Evolutionary conservation across 2,113 vertebrate genomes (phyloP).

Genomic region (Hylia prasina): DNA sequence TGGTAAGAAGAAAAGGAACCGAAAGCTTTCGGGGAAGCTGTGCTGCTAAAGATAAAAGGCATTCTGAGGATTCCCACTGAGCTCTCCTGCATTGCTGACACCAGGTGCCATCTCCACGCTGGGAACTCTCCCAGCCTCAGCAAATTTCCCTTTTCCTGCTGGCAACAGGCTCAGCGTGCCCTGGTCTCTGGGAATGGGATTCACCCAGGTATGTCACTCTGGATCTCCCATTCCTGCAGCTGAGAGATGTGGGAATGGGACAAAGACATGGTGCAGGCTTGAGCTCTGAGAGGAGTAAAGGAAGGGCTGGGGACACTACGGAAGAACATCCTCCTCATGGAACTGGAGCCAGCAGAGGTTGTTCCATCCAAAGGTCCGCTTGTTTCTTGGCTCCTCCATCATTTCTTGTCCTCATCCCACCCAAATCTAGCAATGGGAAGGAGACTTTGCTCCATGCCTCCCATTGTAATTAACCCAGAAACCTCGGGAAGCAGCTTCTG

Average conservation of each 20-base stretch:
- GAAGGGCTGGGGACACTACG: not conserved
- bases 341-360: not conserved
- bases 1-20: not conserved
- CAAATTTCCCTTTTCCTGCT: not conserved
- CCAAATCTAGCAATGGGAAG: not conserved
- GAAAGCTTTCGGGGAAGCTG: not conserved
- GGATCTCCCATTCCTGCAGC: not conserved
- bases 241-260: too few species aligned
- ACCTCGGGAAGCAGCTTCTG: not conserved
- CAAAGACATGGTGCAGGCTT: too few species aligned
- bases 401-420: not conserved
- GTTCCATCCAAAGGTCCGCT: not conserved
- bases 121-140: not conserved
- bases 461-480: not conserved
- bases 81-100: not conserved
- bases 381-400: not conserved
- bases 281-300: not conserved
- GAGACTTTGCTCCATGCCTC: not conserved
- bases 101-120: not conserved
- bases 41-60: not conserved
- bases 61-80: not conserved
- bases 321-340: not conserved
- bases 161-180: not conserved
- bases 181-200: not conserved
- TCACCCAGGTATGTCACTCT: fast-evolving